Percentiles rank a stretch among this genome's conserved stretches.
Evolutionary conservation across 2,888 invertebrate species (phyloP).

Genomic region (Papilio demoleus): DNA sequence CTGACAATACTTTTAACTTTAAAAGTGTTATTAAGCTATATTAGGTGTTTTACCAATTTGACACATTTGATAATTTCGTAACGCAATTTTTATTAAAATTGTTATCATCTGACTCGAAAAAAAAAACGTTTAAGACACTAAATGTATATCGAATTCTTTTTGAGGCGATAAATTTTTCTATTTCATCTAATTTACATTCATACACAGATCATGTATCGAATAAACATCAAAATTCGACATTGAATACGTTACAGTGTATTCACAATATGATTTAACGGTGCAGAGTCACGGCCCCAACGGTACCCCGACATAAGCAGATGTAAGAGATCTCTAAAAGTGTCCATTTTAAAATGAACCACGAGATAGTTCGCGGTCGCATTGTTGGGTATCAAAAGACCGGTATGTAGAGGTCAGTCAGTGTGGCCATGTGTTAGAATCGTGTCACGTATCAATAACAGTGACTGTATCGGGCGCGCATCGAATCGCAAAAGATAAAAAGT

Average conservation of each 20-base stretch:
- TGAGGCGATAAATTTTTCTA: not conserved
- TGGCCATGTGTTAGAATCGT: conserved; percentile 40
- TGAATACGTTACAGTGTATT: conserved; percentile 45
- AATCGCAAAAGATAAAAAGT: conserved; percentile 28
- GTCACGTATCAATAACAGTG: conserved; percentile 44
- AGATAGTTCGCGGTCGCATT: not conserved
- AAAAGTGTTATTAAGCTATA: too few relatives aligned
- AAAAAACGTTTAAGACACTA: not conserved
- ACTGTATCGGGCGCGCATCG: conserved; percentile 37
- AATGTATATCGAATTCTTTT: not conserved
- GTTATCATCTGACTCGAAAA: not conserved
- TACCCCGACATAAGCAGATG: conserved; percentile 37
- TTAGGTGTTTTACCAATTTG: not conserved
- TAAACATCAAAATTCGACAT: conserved; percentile 51
- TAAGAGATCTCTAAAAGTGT: conserved; percentile 29
- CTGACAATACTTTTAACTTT: conserved; percentile 1
- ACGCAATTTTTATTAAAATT: not conserved
- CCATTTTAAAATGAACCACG: conserved; percentile 46
- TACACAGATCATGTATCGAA: conserved; percentile 45
- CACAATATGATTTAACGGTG: conserved; percentile 54
- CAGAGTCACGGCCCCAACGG: conserved; percentile 48
- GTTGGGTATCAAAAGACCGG: not conserved
- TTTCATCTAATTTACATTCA: conserved; percentile 37
- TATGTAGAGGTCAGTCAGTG: conserved; percentile 12
- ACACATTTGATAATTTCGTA: not conserved